Conservation (phyloP, 2,888 invertebrate species). For the Melanophora roralis region DNA sequence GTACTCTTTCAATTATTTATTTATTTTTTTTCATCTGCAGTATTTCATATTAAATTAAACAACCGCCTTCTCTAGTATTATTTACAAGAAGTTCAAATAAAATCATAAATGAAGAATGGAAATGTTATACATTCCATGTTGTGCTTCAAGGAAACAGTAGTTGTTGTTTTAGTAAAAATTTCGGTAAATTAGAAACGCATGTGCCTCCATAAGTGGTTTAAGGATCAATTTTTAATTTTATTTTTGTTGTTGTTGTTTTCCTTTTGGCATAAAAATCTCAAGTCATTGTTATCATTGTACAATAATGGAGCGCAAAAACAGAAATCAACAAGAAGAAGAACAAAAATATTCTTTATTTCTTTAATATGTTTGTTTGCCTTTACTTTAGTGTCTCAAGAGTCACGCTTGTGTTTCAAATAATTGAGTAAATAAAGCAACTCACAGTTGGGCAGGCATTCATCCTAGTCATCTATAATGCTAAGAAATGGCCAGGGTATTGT, state of each 20-base stretch:
- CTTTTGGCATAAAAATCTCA: slow-evolving; percentile 22
- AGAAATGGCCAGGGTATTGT: background rate
- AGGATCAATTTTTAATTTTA: slow-evolving; percentile 45
- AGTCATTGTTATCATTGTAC: slow-evolving; percentile 25
- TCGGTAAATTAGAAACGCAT: slow-evolving; percentile 41
- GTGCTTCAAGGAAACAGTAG: slow-evolving; percentile 27
- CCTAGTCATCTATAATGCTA: background rate
- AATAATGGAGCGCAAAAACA: background rate
- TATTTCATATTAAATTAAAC: slow-evolving; percentile 22
- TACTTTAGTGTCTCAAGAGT: slow-evolving; percentile 16
- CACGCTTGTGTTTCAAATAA: slow-evolving; percentile 4
- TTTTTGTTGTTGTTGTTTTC: background rate
- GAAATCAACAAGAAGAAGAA: background rate
- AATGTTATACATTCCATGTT: background rate
- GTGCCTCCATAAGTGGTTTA: slow-evolving; percentile 48
- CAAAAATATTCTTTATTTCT: background rate
- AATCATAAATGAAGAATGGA: background rate
- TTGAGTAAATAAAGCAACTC: slow-evolving; percentile 9
- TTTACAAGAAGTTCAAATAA: background rate
- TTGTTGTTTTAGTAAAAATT: background rate
- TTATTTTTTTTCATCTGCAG: too few species aligned
- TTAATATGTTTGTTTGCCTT: background rate
- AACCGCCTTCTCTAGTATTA: slow-evolving; percentile 17
- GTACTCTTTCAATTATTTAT: background rate
- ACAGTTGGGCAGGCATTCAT: background rate